These are phyloP conservation scores for Ormyrus thymus DNA, from an alignment of 2,888 invertebrate species.

Conservation along the genomic window DNA sequence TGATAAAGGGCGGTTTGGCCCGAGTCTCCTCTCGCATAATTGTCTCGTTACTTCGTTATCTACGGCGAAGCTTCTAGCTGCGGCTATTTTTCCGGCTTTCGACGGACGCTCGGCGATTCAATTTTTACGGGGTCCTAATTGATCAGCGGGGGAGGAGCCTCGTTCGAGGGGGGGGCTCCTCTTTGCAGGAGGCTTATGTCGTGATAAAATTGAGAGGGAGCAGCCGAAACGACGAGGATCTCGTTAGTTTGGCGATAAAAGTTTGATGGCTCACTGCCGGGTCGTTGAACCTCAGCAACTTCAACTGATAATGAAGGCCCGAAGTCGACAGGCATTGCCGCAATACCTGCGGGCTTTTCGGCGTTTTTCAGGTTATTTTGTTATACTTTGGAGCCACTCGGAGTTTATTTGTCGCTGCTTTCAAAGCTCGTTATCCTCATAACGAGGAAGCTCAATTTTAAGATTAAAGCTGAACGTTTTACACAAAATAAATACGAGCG, in stretches of 20 bases:
- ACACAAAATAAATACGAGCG: too few species aligned
- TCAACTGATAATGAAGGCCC: neutral
- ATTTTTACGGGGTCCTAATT: too few species aligned
- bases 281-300: neutral
- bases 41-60: slow-evolving; percentile 16
- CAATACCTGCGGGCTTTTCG: too few species aligned
- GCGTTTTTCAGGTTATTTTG: too few species aligned
- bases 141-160: too few species aligned
- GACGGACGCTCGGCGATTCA: too few species aligned
- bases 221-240: neutral
- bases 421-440: neutral
- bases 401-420: neutral
- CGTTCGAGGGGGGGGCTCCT: too few species aligned
- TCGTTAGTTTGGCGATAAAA: slow-evolving; percentile 1
- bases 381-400: too few species aligned
- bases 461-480: too few species aligned
- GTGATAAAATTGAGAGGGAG: neutral
- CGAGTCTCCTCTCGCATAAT: neutral
- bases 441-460: neutral
- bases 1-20: slow-evolving; percentile 14
- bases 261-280: neutral
- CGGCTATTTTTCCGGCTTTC: too few species aligned
- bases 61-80: neutral
- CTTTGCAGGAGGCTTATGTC: too few species aligned
- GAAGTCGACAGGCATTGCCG: neutral